Conservation (phyloP, 2,888 invertebrate genomes). For the Iselma pallidipennis region DNA sequence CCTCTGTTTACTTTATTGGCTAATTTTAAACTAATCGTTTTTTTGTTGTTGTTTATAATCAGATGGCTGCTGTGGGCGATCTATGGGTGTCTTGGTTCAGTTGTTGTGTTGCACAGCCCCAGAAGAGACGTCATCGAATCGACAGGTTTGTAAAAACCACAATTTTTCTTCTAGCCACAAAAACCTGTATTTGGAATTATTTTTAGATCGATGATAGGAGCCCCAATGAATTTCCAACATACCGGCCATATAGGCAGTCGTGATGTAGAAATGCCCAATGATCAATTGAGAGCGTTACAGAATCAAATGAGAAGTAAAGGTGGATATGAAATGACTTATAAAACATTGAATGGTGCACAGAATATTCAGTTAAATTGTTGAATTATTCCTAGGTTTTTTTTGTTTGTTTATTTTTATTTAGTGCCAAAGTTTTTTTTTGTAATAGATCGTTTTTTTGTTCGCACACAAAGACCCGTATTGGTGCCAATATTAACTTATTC, state of each 20-base stretch:
- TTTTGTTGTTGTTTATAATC: slow-evolving; percentile 19
- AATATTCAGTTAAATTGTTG: neutral
- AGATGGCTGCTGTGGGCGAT: slow-evolving; percentile 67
- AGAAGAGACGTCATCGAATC: slow-evolving; percentile 76
- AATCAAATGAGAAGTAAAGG: slow-evolving; percentile 97
- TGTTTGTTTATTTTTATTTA: neutral
- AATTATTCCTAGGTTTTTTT: neutral
- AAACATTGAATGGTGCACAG: slow-evolving; percentile 37
- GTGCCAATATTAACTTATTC: neutral
- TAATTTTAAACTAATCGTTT: slow-evolving; percentile 17
- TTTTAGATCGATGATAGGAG: slow-evolving; percentile 90
- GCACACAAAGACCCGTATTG: neutral
- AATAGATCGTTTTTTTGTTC: neutral
- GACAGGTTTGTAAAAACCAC: slow-evolving; percentile 60
- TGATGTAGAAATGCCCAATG: slow-evolving; percentile 82
- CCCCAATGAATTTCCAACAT: slow-evolving; percentile 94
- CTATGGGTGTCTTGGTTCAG: slow-evolving; percentile 92
- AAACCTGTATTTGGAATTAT: too few species aligned
- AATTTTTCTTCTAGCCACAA: too few species aligned
- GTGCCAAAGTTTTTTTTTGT: slow-evolving; percentile 1
- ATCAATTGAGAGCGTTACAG: slow-evolving; percentile 84
- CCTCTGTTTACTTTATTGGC: neutral
- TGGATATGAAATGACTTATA: slow-evolving; percentile 71
- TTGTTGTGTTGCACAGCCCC: slow-evolving; percentile 83
- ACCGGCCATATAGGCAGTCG: slow-evolving; percentile 90